Conservation (phyloP, 2,113 vertebrate genomes). For the Mirza zaza region DNA sequence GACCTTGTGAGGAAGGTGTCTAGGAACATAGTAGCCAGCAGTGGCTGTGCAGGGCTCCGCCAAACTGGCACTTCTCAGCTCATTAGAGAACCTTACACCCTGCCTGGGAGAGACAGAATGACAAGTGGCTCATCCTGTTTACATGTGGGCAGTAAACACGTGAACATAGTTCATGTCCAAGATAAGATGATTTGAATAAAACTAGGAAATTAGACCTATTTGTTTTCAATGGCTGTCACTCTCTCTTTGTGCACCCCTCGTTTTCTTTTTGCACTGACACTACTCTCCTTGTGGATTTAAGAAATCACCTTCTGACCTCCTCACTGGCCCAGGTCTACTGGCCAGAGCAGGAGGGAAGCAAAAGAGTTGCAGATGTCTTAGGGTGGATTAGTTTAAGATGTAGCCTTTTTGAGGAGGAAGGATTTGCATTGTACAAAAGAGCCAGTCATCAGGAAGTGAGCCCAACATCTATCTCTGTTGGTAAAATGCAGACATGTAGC, state of each 20-base stretch:
- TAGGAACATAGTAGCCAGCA: accelerated
- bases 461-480: background rate
- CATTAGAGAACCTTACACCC: background rate
- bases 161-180: background rate
- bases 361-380: background rate
- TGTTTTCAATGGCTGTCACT: background rate
- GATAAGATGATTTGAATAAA: background rate
- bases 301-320: background rate
- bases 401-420: background rate
- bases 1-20: background rate
- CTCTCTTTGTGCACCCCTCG: background rate
- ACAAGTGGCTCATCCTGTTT: accelerated
- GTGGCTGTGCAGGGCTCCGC: accelerated
- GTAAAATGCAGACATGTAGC: background rate
- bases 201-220: background rate
- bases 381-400: background rate
- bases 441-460: background rate
- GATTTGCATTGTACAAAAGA: background rate
- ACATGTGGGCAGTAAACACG: too few species aligned
- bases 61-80: too few species aligned
- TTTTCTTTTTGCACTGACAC: background rate
- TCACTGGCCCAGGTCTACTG: background rate
- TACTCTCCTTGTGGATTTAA: background rate
- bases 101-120: background rate
- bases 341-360: background rate